Evolutionary conservation across 2,797 vertebrate species (phyloP), one percentile per base, ranked within the genome.

Genomic region (Coendou prehensilis): DNA sequence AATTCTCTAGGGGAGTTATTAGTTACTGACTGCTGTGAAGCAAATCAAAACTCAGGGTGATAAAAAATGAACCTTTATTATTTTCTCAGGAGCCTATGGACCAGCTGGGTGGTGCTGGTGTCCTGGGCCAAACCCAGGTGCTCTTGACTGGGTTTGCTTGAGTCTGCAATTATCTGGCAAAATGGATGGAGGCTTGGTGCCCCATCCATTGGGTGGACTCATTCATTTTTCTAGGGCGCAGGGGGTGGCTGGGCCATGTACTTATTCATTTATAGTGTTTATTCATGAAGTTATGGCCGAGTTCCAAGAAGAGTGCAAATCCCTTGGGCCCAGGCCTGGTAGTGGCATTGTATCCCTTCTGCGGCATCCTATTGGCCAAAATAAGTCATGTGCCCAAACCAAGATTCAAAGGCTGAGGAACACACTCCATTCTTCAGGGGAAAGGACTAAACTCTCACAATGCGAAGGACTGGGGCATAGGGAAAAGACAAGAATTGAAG

Each of bases 31-130:
- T 64, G 6, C 26, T 95, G 0, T 92, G 56, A 6, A 75, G 59
- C 47, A 71, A 57, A 45, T 2, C 22, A 28, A 91, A 88, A 93
- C 1, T 82, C 10, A 11, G 15, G 86, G 61, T n/a, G 3, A 78
- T 79, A 37, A 87, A 93, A 56, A 75, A 33, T n/a, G 2, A 85
- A 17, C 8, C 4, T 59, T 50, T 91, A 37, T 92, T 84, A 86
- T 67, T 91, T 91, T 76, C 17, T 93, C 33, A 37, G 59, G 69
- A 94, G 41, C 67, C 30, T 84, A 3, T 95, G 20, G 76, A n/a
- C 17, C 6, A 96, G 47, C 61, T 80, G 5, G 33, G 3, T 92
- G 30, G 23, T 93, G 87, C 86, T 79, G 22, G 20, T 84, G 0
- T 89, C 80, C 52, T 73, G 30, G 78, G 10, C 33, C 15, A 84